Percentiles rank a stretch among this genome's conserved stretches.
These are phyloP conservation scores for Trididemnum clinides DNA, from an alignment of 23 tunicate species.

Conservation along the genomic window DNA sequence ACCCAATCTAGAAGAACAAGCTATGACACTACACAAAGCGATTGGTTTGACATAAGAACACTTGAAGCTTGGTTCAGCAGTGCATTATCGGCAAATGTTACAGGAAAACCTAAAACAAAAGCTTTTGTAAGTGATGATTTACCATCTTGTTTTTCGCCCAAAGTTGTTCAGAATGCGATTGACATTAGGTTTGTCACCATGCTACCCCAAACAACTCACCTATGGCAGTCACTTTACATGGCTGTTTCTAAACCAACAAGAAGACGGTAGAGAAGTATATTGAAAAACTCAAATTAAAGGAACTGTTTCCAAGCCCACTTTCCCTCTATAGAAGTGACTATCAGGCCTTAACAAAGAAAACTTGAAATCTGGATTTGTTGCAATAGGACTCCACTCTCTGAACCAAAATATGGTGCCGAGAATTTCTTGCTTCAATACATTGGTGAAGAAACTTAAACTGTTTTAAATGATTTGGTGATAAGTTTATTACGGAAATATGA, in stretches of 20 bases:
- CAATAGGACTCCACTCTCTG: background rate
- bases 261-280: background rate
- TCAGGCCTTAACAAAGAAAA: background rate
- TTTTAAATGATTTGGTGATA: background rate
- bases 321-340: background rate
- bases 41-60: slow-evolving; percentile 7
- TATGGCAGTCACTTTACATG: slow-evolving; percentile 25
- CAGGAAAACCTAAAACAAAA: background rate
- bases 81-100: background rate
- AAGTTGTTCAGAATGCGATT: background rate
- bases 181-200: slow-evolving; percentile 10
- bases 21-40: slow-evolving; percentile 21
- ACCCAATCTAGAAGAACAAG: background rate
- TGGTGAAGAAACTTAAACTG: background rate
- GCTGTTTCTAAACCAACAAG: slow-evolving; percentile 7
- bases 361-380: slow-evolving; percentile 4
- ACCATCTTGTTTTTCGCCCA: slow-evolving; percentile 13
- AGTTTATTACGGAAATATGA: background rate
- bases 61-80: background rate
- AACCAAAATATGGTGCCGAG: background rate
- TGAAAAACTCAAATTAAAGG: background rate
- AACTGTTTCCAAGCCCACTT: background rate
- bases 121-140: slow-evolving; percentile 22
- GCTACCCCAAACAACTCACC: slow-evolving; percentile 4
- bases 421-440: background rate